Evolutionary conservation across 2,797 vertebrate species (phyloP).

Genomic region (Acridotheres tristis): DNA sequence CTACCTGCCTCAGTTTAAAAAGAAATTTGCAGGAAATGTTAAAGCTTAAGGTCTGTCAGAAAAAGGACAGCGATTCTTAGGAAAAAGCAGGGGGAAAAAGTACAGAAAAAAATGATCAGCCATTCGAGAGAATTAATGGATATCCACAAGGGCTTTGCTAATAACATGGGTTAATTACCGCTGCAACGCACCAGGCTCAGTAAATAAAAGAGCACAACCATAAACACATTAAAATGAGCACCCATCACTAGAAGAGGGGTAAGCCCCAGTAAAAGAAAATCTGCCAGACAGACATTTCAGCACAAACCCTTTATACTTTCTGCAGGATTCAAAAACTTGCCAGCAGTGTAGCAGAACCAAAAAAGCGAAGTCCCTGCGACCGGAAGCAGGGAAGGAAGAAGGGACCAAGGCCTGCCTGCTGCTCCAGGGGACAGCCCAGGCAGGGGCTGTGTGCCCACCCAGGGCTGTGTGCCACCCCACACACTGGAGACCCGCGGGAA

Average conservation of each 20-base stretch:
- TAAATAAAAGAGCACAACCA: constrained; percentile 84
- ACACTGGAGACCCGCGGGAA: neutral
- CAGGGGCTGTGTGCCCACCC: neutral
- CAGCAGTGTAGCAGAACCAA: neutral
- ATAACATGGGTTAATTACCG: constrained; percentile 93
- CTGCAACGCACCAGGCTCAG: constrained; percentile 85
- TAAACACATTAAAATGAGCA: constrained; percentile 81
- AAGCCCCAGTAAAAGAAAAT: constrained; percentile 69
- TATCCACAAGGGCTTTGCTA: constrained; percentile 85
- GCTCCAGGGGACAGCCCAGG: neutral
- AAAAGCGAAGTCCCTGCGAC: neutral
- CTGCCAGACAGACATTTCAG: constrained; percentile 65
- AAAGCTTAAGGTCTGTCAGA: neutral
- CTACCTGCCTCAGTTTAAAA: constrained; percentile 31
- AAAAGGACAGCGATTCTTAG: constrained; percentile 69
- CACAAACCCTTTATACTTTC: constrained; percentile 21
- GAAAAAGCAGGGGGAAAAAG: constrained; percentile 65
- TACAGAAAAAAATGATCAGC: constrained; percentile 73
- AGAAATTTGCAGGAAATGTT: constrained; percentile 32
- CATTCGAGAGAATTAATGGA: constrained; percentile 82
- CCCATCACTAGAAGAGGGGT: constrained; percentile 70
- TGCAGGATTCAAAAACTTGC: constrained; percentile 52
- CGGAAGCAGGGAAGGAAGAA: neutral
- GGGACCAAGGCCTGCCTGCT: neutral
- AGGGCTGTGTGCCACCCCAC: neutral